Evolutionary conservation across 2,113 vertebrate genomes (phyloP), one percentile per base, ranked within the genome.

Genomic region (Pollachius pollachius): DNA sequence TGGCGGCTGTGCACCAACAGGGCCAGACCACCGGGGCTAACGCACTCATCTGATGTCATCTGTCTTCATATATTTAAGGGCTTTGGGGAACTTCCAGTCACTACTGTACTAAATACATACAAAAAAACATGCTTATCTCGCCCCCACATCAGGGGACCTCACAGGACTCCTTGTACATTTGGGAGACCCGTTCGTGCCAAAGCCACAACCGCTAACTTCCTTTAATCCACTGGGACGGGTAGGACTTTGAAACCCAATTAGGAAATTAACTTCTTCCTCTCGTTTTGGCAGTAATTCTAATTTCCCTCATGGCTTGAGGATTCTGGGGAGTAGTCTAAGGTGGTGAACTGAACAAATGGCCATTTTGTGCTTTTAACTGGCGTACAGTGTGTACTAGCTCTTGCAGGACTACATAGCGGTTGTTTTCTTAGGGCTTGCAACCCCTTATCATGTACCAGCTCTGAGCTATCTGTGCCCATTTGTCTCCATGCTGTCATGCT

Each of bases 161-260:
- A 83, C 71, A 84, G 69, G 83, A 78, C 52, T 72, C 41, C 61
- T 52, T 68, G 62, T 78, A 19, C 30, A 58, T 74, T 78, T 59
- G 73, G 61, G 64, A 65, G 71, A 21, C 56, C 77, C 19, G 65
- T 52, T 78, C 79, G 78, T 76, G 66, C 75, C 67, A 69, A 76
- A 78, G 69, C 80, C 83, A 80, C 71, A 84, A 87, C 86, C 81
- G 19, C 82, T 60, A 67, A 90, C 75, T 88, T 89, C 85, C 87
- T 85, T 62, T 75, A 80, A 74, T 81, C 75, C 79, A 79, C 73
- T 68, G 23, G 66, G 75, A 59, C 79, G 52, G 58, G 74, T 67
- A 77, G 30, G 78, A 77, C 77, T 85, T 86, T 83, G 80, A 87
- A 85, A 79, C 75, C 69, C 76, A 87, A 84, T 87, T 85, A 89